These are phyloP conservation scores for Cheilosia pagana DNA, from an alignment of 2,888 invertebrate genomes.

Conservation along the genomic window DNA sequence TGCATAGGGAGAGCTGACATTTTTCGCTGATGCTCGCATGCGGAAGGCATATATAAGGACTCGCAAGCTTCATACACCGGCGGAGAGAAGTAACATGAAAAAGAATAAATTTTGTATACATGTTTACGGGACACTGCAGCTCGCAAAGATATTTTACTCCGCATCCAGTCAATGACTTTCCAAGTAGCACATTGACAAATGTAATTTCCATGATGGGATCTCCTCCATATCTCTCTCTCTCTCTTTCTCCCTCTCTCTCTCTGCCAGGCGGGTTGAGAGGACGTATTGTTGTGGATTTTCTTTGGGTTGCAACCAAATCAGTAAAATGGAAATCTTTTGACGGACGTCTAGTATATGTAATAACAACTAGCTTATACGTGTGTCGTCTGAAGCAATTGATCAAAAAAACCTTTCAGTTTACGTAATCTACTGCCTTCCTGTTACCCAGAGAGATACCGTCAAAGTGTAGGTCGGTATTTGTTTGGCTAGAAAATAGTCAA, in stretches of 20 bases:
- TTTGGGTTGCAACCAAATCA: conserved; percentile 22
- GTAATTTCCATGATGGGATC: conserved; percentile 64
- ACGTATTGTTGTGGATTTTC: conserved; percentile 33
- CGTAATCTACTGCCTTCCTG: not conserved
- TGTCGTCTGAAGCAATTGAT: conserved; percentile 1
- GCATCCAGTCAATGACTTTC: conserved; percentile 68
- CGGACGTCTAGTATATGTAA: not conserved
- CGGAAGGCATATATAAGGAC: conserved; percentile 34
- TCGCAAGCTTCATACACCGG: not conserved
- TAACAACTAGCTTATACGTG: not conserved
- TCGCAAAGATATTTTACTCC: conserved; percentile 25
- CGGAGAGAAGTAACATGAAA: conserved; percentile 35
- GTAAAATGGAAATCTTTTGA: conserved; percentile 6
- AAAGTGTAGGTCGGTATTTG: too few relatives aligned
- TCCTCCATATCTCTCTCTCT: not conserved
- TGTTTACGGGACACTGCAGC: conserved; percentile 42
- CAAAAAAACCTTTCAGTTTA: conserved; percentile 18
- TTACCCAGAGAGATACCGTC: too few relatives aligned
- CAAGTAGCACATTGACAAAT: conserved; percentile 61
- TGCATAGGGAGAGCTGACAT: conserved; percentile 29
- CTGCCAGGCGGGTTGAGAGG: conserved; percentile 21
- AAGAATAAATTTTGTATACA: conserved; percentile 35
- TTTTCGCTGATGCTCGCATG: conserved; percentile 57
- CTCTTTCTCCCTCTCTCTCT: not conserved
- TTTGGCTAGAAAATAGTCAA: too few relatives aligned